phyloP scores from a whole-genome alignment of 2,888 invertebrate genomes.

The Rotaria magnacalcarata region DNA sequence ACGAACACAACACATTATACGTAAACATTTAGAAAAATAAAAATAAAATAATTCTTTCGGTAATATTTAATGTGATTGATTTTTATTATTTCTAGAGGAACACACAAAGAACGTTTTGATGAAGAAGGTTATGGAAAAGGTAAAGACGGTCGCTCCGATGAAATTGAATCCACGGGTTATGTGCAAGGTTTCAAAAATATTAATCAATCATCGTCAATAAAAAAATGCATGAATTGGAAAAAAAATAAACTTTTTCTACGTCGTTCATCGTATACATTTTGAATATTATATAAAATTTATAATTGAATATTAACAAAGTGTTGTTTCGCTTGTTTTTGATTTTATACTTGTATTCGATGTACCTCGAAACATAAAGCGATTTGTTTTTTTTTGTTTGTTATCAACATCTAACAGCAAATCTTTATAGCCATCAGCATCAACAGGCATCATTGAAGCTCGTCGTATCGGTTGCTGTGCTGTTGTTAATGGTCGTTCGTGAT shows the following conservation, averaged over 20 bases:
- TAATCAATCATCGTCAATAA: background rate
- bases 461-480: background rate
- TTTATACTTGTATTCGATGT: background rate
- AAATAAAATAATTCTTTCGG: too few relatives aligned
- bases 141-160: constrained; percentile 42
- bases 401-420: constrained; percentile 9
- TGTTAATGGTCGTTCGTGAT: background rate
- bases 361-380: background rate
- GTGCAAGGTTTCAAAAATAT: constrained; percentile 40
- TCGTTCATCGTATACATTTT: too few relatives aligned
- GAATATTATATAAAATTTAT: too few relatives aligned
- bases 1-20: constrained; percentile 44
- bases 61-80: too few relatives aligned
- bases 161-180: constrained; percentile 40
- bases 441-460: background rate
- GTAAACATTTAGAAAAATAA: background rate
- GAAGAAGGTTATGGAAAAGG: constrained; percentile 45
- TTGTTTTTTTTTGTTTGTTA: background rate
- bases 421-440: constrained; percentile 1
- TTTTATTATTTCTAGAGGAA: constrained; percentile 34
- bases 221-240: background rate
- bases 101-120: constrained; percentile 45
- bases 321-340: constrained; percentile 22
- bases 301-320: background rate
- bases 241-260: too few relatives aligned